phyloP scores from a whole-genome alignment of 2,888 invertebrate species.

The Acleris emargana region DNA sequence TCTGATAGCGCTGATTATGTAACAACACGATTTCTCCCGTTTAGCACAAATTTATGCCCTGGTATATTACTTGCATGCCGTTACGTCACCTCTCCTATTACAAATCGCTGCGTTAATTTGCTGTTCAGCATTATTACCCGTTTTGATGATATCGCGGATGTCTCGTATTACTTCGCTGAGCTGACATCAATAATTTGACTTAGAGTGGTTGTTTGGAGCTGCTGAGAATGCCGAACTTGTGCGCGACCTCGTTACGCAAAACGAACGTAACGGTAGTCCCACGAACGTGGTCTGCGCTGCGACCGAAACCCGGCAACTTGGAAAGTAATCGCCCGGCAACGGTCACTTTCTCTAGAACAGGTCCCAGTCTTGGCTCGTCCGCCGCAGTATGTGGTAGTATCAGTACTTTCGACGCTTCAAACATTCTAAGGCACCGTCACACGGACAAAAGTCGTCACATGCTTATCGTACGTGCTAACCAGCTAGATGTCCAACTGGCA shows the following conservation, averaged over 20 bases:
- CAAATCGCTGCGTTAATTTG: constrained; percentile 21
- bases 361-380: constrained; percentile 56
- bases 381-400: constrained; percentile 37
- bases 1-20: constrained; percentile 29
- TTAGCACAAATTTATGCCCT: constrained; percentile 29
- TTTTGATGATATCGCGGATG: constrained; percentile 24
- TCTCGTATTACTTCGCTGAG: constrained; percentile 25
- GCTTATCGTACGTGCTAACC: constrained; percentile 44
- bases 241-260: constrained; percentile 69
- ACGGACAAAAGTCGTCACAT: constrained; percentile 4
- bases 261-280: constrained; percentile 71
- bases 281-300: constrained; percentile 46
- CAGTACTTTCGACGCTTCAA: not conserved
- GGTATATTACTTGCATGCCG: constrained; percentile 16
- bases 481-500: constrained; percentile 38
- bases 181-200: constrained; percentile 31
- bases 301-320: constrained; percentile 64
- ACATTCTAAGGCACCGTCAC: not conserved
- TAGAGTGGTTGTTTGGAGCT: constrained; percentile 20
- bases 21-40: constrained; percentile 30
- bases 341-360: constrained; percentile 79
- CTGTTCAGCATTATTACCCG: constrained; percentile 23
- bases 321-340: constrained; percentile 73
- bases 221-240: constrained; percentile 54
- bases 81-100: constrained; percentile 32